Conservation (phyloP, 2,113 vertebrate species). For the Malurus elegans region DNA sequence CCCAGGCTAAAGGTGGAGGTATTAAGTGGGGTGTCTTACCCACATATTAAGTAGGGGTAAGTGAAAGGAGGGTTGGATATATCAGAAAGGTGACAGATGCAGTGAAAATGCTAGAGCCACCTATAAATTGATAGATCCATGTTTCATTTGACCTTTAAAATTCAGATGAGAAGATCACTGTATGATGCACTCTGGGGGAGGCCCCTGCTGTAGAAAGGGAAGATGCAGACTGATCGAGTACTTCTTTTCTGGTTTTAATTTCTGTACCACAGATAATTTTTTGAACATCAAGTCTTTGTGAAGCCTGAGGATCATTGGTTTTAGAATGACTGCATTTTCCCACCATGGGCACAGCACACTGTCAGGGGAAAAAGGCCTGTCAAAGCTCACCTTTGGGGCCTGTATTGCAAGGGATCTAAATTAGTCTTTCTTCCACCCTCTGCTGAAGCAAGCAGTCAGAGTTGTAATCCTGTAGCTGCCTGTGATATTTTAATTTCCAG, state of each 20-base stretch:
- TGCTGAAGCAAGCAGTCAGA: neutral
- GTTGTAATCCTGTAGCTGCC: neutral
- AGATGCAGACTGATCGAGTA: neutral
- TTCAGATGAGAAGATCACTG: neutral
- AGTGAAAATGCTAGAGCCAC: neutral
- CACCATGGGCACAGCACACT: neutral
- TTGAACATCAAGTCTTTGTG: neutral
- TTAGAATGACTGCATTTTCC: neutral
- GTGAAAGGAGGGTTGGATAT: rapidly evolving
- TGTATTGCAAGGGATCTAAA: neutral
- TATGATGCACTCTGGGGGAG: neutral
- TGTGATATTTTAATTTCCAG: neutral
- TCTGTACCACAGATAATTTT: neutral
- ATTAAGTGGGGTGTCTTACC: neutral
- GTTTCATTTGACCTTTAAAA: neutral
- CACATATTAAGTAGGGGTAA: neutral
- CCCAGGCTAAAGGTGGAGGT: neutral
- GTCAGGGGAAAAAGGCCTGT: neutral
- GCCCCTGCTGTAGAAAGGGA: neutral
- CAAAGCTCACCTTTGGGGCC: neutral
- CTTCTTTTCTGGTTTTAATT: neutral
- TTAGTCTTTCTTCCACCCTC: neutral
- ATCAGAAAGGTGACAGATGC: neutral
- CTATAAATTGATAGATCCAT: neutral
- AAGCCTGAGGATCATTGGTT: neutral